Evolutionary conservation across 2,797 vertebrate genomes (phyloP).

Genomic region (Nannoperca australis): DNA sequence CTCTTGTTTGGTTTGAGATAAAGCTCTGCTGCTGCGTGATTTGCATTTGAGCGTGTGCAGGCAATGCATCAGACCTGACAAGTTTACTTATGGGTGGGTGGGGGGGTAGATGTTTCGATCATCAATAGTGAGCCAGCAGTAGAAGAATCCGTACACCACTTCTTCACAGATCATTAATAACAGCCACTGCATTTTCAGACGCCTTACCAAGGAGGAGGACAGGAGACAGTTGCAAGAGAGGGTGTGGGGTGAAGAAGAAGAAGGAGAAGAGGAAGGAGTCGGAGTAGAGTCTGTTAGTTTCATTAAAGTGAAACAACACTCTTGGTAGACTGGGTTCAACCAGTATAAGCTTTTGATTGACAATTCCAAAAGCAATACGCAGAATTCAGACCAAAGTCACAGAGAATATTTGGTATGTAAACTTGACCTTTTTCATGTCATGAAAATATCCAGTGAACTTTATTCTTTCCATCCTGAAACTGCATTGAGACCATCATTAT

Average conservation of each 20-base stretch:
- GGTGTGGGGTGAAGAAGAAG: neutral
- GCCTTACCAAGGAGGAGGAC: conserved; percentile 8
- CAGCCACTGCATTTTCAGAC: conserved; percentile 31
- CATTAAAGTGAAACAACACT: neutral
- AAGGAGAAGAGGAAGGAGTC: neutral
- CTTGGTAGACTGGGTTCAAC: neutral
- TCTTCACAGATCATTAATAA: conserved; percentile 71
- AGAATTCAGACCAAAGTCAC: conserved; percentile 1
- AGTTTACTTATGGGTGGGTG: conserved; percentile 62
- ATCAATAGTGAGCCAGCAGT: conserved; percentile 71
- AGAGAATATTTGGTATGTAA: conserved; percentile 1
- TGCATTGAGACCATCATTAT: neutral
- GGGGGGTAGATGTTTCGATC: conserved; percentile 39
- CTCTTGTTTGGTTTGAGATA: conserved; percentile 75
- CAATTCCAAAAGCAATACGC: conserved; percentile 6
- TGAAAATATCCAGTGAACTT: neutral
- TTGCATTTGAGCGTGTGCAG: conserved; percentile 69
- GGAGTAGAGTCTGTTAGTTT: neutral
- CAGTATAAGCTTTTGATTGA: conserved; percentile 4
- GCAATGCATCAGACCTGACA: conserved; percentile 78
- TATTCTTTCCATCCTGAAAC: neutral
- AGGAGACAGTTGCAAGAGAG: neutral
- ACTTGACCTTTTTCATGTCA: neutral
- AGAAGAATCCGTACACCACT: conserved; percentile 42
- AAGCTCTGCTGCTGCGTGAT: conserved; percentile 63